Evolutionary conservation across 2,888 invertebrate species (phyloP).

Genomic region (Drosophila colorata): DNA sequence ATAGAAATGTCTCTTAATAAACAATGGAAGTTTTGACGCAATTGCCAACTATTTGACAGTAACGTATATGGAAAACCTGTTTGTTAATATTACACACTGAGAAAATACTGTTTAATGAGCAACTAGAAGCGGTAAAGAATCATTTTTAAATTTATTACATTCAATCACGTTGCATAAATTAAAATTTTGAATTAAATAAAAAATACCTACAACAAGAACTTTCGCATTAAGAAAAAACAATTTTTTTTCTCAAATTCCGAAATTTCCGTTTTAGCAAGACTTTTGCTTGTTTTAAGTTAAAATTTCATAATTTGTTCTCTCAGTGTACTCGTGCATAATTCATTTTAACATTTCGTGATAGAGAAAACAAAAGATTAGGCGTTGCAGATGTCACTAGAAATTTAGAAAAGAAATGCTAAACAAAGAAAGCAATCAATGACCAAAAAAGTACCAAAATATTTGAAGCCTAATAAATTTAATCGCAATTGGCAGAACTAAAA

Average conservation of each 20-base stretch:
- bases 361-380: conserved; percentile 19
- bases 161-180: too few species aligned
- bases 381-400: conserved; percentile 30
- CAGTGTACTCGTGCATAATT: conserved; percentile 7
- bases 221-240: not conserved
- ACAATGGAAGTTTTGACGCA: not conserved
- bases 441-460: not conserved
- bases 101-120: not conserved
- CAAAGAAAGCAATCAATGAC: conserved; percentile 52
- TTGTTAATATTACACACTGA: conserved; percentile 4
- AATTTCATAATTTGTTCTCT: not conserved
- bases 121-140: too few species aligned
- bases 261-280: too few species aligned
- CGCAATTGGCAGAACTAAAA: conserved; percentile 32
- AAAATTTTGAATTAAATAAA: too few species aligned
- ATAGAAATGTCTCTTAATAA: conserved; percentile 4
- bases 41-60: not conserved
- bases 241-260: too few species aligned
- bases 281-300: too few species aligned
- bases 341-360: conserved; percentile 25
- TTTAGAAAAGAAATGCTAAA: conserved; percentile 46
- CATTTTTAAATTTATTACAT: too few species aligned
- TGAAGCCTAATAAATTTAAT: conserved; percentile 33
- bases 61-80: conserved; percentile 4
- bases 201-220: too few species aligned